Conservation (phyloP, 2,797 vertebrate species). For the Epinephelus malabaricus region DNA sequence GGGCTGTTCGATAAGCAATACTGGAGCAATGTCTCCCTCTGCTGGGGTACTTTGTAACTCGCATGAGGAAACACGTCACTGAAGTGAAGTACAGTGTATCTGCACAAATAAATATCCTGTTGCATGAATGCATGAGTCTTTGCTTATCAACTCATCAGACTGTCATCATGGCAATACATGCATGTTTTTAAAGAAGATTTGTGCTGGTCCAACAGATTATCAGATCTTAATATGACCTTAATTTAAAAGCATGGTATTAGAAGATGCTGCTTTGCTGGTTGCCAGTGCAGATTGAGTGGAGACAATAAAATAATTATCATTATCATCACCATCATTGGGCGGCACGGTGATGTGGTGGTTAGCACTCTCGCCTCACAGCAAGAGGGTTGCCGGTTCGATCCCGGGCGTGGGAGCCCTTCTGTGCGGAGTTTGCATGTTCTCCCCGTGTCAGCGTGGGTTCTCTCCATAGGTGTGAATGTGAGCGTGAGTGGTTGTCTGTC, state of each 20-base stretch:
- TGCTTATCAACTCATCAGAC: not conserved
- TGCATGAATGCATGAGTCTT: not conserved
- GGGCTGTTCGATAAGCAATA: not conserved
- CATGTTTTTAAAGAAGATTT: not conserved
- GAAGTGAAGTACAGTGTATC: not conserved
- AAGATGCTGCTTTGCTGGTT: not conserved
- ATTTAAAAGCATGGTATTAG: not conserved
- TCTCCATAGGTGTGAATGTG: no score
- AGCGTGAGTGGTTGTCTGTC: no score
- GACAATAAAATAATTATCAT: not conserved
- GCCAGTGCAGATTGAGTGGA: not conserved
- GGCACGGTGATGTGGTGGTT: no score
- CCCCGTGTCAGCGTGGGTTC: no score
- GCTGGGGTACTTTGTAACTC: not conserved
- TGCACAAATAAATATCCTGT: not conserved
- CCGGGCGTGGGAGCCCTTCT: no score
- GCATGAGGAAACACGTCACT: not conserved
- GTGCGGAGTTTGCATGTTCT: no score
- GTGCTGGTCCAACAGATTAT: not conserved
- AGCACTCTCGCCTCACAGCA: no score
- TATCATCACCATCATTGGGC: not conserved
- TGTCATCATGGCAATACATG: not conserved
- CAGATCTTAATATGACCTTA: not conserved
- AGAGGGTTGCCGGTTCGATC: no score
- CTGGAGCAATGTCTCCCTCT: slow-evolving; percentile 37